A percentile compares a stretch with the other conserved stretches of the same genome.
These are phyloP conservation scores for Myotis daubentonii DNA, from an alignment of 2,797 vertebrate species.

Conservation along the genomic window DNA sequence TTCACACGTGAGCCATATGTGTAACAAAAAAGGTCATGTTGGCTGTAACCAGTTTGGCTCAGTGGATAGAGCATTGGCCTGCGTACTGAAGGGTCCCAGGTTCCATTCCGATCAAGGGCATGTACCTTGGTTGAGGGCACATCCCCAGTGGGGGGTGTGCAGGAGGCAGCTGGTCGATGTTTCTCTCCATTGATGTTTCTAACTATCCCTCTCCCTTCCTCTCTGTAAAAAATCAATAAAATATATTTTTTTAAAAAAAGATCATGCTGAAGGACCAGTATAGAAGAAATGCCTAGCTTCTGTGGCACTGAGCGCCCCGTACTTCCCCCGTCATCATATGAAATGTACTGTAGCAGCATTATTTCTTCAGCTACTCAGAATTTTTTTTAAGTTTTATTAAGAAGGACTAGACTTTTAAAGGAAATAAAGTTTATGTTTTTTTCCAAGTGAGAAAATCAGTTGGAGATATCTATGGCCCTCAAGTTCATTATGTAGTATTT, in stretches of 20 bases:
- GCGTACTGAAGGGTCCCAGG: no score
- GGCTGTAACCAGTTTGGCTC: no score
- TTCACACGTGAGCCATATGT: not conserved
- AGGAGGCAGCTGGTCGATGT: no score
- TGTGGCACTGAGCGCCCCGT: not conserved
- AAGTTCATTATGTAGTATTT: not conserved
- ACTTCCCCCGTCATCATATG: not conserved
- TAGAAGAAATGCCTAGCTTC: not conserved
- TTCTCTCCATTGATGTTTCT: no score
- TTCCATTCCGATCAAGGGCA: no score
- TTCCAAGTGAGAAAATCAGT: constrained; percentile 24
- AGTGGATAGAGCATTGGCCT: no score
- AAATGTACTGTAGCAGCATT: not conserved
- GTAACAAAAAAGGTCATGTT: not conserved
- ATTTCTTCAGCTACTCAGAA: not conserved
- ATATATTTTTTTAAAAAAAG: no score
- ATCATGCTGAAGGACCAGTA: not conserved
- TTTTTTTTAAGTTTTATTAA: not conserved
- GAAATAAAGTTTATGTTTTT: constrained; percentile 8
- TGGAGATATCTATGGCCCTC: not conserved
- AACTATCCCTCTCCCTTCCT: no score
- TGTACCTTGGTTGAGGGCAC: no score
- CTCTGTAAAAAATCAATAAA: no score
- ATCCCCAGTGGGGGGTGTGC: no score
- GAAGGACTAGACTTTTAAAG: not conserved